Evolutionary conservation across 1,140 invertebrate species (phyloP).

Genomic region (Dendrolimus punctatus): DNA sequence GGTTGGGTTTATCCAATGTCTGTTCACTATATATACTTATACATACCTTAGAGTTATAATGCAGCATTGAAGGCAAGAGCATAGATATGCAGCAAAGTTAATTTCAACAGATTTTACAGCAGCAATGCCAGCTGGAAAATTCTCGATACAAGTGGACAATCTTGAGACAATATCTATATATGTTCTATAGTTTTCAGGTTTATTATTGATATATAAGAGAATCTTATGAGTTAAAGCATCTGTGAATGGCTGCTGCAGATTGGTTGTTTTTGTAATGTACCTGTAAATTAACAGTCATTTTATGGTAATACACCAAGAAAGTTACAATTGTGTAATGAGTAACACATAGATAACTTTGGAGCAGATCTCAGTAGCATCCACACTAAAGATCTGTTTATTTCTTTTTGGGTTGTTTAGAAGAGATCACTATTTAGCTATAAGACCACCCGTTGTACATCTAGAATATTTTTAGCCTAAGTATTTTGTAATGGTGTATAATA

Average conservation of each 20-base stretch:
- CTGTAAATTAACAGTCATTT: constrained; percentile 22
- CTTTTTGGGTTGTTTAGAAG: no score
- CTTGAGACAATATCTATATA: constrained; percentile 26
- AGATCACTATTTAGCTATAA: no score
- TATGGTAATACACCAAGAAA: neutral
- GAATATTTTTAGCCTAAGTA: no score
- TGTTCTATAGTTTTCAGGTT: constrained; percentile 15
- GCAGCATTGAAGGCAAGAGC: constrained; percentile 27
- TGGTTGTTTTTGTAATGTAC: constrained; percentile 31
- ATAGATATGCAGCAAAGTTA: constrained; percentile 25
- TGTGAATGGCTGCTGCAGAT: constrained; percentile 31
- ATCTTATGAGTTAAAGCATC: constrained; percentile 25
- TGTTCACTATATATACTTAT: neutral
- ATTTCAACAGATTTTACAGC: constrained; percentile 29
- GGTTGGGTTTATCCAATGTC: no score
- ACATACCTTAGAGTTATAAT: constrained; percentile 28
- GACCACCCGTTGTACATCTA: no score
- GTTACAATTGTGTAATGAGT: no score
- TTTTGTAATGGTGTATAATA: no score
- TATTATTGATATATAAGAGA: constrained; percentile 4
- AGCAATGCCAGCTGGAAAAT: constrained; percentile 30
- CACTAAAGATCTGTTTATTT: no score
- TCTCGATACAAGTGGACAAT: constrained; percentile 36
- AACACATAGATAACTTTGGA: no score
- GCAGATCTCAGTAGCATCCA: no score